Evolutionary conservation across 2,113 vertebrate genomes (phyloP), one percentile per base, ranked within the genome.

Genomic region (Nematolebias whitei): DNA sequence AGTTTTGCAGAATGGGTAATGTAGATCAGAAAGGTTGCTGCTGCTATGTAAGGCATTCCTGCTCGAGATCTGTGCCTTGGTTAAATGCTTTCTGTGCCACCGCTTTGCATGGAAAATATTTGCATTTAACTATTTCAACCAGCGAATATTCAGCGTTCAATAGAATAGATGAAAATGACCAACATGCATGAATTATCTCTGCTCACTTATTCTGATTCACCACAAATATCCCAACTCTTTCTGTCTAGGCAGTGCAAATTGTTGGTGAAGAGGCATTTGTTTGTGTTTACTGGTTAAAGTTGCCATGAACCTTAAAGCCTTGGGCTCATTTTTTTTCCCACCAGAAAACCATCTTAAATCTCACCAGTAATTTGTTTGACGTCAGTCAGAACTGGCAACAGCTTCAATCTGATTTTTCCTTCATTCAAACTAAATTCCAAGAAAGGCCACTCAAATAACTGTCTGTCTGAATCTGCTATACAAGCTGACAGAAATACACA

Each of bases 11-110:
- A 38, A 41, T 40, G 15, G 16, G 15, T 26, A 50, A 54, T 47
- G 23, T 20, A 56, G 70, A 53, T 48, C 39, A 63, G 62, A 19
- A 40, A 2, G 38, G 53, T 41, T 38, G 38, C 65, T 61, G 57
- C 44, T 29, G 19, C 35, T 55, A 38, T 19, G 51, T 15, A 23
- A 63, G 29, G 56, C 62, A 61, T 26, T 43, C 15, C 18, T n/a
- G 43, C n/a, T 49, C 40, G 56, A 39, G 47, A 44, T 53, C 32
- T 38, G 18, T 43, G 35, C 48, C 22, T 45, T 29, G 29, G 61
- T 29, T 12, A 23, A 60, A 51, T 13, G 19, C 29, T 40, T 60
- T 43, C 12, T 44, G 49, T 53, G 9, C 10, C 16, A 48, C 19
- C 1, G 12, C 22, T 16, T 13, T 43, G 35, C 19, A 53, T 26